Evolutionary conservation across 2,113 vertebrate species (phyloP).

Genomic region (Orycteropus afer): DNA sequence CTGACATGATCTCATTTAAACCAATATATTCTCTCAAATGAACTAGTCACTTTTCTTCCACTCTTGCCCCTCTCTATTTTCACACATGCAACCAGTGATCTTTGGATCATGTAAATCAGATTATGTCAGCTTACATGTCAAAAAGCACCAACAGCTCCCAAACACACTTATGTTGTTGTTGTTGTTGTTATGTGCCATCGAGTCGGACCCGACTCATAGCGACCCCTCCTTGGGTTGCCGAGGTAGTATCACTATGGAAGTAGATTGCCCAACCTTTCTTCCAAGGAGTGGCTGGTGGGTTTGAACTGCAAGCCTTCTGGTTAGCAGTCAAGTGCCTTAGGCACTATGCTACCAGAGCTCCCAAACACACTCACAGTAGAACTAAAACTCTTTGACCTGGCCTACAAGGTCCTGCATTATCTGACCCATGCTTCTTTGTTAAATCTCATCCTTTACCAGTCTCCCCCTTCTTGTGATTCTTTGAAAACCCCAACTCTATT

Average conservation of each 20-base stretch:
- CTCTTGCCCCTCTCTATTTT: neutral
- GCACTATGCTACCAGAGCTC: too few relatives aligned
- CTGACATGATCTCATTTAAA: neutral
- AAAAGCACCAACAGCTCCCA: neutral
- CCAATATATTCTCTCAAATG: neutral
- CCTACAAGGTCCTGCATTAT: neutral
- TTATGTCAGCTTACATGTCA: neutral
- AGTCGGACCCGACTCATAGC: too few relatives aligned
- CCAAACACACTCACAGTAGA: neutral
- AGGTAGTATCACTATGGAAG: too few relatives aligned
- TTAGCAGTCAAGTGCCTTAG: too few relatives aligned
- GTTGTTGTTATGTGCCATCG: too few relatives aligned
- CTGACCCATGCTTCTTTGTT: neutral
- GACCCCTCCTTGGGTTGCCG: too few relatives aligned
- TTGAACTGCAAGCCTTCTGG: too few relatives aligned
- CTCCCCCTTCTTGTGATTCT: neutral
- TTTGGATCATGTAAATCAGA: neutral
- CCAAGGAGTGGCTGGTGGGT: too few relatives aligned
- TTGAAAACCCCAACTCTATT: neutral
- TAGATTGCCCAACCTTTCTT: too few relatives aligned
- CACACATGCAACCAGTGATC: neutral
- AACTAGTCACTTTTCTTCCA: neutral
- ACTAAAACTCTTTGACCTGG: neutral
- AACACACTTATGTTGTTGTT: neutral
- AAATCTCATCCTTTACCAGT: neutral